Base-by-base conservation (phyloP, 2,113 vertebrate species). In the Corythornis cristatus region DNA sequence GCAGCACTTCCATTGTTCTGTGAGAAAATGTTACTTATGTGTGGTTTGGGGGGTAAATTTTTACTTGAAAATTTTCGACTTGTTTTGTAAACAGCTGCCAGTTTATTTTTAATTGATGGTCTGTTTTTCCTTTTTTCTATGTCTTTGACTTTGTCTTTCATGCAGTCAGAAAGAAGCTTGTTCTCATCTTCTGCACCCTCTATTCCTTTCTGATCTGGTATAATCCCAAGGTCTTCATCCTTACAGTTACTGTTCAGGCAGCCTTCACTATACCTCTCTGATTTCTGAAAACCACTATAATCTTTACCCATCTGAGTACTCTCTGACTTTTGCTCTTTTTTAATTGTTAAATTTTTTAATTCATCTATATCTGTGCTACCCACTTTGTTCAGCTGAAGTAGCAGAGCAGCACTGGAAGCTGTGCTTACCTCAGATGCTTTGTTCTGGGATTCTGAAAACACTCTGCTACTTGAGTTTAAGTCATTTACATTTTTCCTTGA, bases 11-110 rank as follows among this genome's bases (percentile, higher is more conserved):
- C 94, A 33, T 88, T 42, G 3, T 94, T 97, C 92, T 97, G 92
- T 42, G 96, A 97, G 89, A 98, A 98, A 74, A 98, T 94, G 70
- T 96, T 97, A 93, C 93, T 96, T 81, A 97, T 83, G 11, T 97
- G 97, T 3, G 95, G 97, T 77, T 96, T 97, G 21, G 96, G 86
- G 48, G 93, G 96, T 61, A 97, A 62, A 83, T 93, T 96, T 96
- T 97, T 98, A 93, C 92, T 96, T 43, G 97, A 97, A 91, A 96
- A 96, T 88, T 97, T 98, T 76, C 96, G 73, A 78, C 93, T 96
- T 73, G 95, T 96, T 97, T 95, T 98, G 73, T 93, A 97, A 86
- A 95, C 89, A 60, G 95, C 91, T 60, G 91, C 93, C 72, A 96
- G 78, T 75, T 95, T 96, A 64, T 96, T 96, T 95, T 97, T 98